Evolutionary conservation across 1,140 invertebrate genomes (phyloP).

Genomic region (Macrobrachium rosenbergii): DNA sequence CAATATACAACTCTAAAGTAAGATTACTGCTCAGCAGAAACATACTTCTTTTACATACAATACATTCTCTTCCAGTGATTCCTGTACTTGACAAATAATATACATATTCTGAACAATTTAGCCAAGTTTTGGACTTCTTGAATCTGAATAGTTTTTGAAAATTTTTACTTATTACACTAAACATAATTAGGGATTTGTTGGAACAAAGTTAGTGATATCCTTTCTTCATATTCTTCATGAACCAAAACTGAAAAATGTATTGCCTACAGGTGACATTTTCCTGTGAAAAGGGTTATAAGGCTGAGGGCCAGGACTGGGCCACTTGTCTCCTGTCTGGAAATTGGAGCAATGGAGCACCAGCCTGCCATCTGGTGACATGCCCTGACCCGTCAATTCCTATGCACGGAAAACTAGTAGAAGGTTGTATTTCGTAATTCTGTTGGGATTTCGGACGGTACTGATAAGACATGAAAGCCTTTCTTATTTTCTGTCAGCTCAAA

Average conservation of each 20-base stretch:
- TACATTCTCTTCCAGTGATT: no score
- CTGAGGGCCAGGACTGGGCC: conserved; percentile 66
- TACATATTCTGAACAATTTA: no score
- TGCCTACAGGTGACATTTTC: conserved; percentile 51
- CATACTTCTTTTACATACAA: background rate
- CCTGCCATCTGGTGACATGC: conserved; percentile 65
- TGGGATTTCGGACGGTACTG: no score
- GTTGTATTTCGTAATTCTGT: background rate
- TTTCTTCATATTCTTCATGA: no score
- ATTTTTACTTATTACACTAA: no score
- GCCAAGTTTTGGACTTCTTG: background rate
- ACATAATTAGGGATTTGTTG: no score
- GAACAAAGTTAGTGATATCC: no score
- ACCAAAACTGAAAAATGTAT: no score
- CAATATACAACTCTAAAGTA: conserved; percentile 60
- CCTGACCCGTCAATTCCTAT: conserved; percentile 43
- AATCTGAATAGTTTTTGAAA: no score
- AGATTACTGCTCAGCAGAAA: background rate
- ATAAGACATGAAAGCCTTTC: no score
- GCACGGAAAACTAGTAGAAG: conserved; percentile 41
- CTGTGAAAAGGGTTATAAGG: conserved; percentile 67
- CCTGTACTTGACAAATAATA: no score
- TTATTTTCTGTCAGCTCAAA: no score
- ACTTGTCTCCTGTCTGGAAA: conserved; percentile 68
- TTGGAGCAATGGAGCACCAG: conserved; percentile 68